A percentile compares a stretch with the other conserved stretches of the same genome.
Conservation (phyloP, 2,888 invertebrate genomes). For the Germaria angustata region DNA sequence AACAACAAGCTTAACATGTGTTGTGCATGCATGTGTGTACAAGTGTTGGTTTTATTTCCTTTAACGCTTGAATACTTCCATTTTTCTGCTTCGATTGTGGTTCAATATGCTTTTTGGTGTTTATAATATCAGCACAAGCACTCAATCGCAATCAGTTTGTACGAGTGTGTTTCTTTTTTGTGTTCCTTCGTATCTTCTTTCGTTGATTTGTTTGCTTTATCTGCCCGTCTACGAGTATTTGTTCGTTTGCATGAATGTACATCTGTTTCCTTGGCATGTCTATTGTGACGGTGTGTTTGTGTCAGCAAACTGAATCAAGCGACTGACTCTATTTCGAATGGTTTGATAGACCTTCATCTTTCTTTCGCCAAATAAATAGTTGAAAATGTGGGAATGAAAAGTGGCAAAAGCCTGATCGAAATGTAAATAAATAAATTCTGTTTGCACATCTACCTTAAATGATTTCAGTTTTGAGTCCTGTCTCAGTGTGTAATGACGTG, state of each 20-base stretch:
- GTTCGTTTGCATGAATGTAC: neutral
- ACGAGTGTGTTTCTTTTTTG: neutral
- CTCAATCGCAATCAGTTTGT: neutral
- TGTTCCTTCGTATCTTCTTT: neutral
- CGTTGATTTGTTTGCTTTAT: conserved; percentile 1
- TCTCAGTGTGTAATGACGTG: conserved; percentile 35
- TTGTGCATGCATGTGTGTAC: neutral
- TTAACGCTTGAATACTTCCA: conserved; percentile 57
- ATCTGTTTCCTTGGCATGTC: conserved; percentile 6
- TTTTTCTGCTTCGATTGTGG: conserved; percentile 62
- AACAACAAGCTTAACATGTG: neutral
- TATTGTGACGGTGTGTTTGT: conserved; percentile 14
- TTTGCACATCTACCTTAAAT: conserved; percentile 43
- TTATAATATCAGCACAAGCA: conserved; percentile 14
- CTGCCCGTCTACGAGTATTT: neutral
- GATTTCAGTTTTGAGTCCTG: conserved; percentile 36
- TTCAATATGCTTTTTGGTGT: conserved; percentile 54
- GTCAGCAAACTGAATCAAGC: conserved; percentile 13
- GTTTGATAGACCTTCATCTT: conserved; percentile 49
- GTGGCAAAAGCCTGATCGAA: conserved; percentile 32
- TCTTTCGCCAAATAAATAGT: conserved; percentile 7
- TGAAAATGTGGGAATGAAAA: neutral
- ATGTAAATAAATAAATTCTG: conserved; percentile 11
- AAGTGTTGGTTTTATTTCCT: conserved; percentile 50
- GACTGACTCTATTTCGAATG: conserved; percentile 32